Conservation (phyloP, 2,888 invertebrate species). For the Drosophila nigritarsus region DNA sequence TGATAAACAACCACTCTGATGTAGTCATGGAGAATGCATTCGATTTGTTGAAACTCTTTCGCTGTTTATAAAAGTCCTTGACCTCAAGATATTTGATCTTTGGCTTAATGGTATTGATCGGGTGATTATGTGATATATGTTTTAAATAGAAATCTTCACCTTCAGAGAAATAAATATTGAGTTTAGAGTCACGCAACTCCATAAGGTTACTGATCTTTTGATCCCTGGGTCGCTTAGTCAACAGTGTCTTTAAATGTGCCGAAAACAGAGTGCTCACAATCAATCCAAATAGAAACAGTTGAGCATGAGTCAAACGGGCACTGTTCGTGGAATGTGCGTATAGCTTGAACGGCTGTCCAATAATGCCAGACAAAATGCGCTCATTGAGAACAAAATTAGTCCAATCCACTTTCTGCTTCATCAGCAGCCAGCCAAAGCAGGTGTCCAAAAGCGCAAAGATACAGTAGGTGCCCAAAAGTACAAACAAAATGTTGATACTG, state of each 20-base stretch:
- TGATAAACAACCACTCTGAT: slow-evolving; percentile 42
- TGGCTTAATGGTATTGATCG: slow-evolving; percentile 8
- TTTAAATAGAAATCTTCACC: slow-evolving; percentile 47
- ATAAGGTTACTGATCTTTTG: slow-evolving; percentile 37
- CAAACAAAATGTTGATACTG: slow-evolving; percentile 18
- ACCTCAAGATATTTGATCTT: slow-evolving; percentile 35
- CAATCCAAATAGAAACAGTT: slow-evolving; percentile 57
- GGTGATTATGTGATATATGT: fast-evolving
- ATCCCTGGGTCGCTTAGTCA: slow-evolving; percentile 60
- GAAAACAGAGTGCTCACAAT: slow-evolving; percentile 52
- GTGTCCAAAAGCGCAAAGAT: slow-evolving; percentile 55
- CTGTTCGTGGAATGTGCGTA: slow-evolving; percentile 37
- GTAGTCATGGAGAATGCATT: slow-evolving; percentile 40
- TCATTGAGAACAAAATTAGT: slow-evolving; percentile 55
- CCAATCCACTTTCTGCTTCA: slow-evolving; percentile 36
- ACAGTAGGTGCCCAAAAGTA: slow-evolving; percentile 42
- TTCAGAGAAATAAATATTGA: slow-evolving; percentile 46
- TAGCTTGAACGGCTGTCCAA: slow-evolving; percentile 57
- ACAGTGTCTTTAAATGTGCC: slow-evolving; percentile 58
- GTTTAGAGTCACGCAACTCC: slow-evolving; percentile 34
- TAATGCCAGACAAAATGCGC: slow-evolving; percentile 59
- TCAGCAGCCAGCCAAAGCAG: slow-evolving; percentile 38
- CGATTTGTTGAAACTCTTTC: slow-evolving; percentile 30
- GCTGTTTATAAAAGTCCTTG: neutral
- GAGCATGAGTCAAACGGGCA: slow-evolving; percentile 47